These are phyloP conservation scores for Drosophila tropicalis DNA, from an alignment of 1,140 invertebrate species.

Conservation along the genomic window DNA sequence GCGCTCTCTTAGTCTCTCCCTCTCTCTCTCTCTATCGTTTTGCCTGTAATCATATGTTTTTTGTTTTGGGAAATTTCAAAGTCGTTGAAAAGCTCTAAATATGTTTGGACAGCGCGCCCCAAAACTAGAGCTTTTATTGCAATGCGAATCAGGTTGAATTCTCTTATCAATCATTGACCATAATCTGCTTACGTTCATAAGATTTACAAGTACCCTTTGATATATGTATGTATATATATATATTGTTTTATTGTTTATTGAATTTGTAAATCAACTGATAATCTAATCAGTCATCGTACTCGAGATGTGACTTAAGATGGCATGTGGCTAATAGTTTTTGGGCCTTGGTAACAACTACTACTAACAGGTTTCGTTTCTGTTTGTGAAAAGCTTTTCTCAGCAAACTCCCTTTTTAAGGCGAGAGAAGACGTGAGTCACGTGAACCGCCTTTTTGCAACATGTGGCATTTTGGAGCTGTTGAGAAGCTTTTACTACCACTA, in stretches of 20 bases:
- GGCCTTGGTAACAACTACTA: neutral
- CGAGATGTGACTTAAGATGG: neutral
- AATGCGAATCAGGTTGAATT: neutral
- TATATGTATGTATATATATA: too few species aligned
- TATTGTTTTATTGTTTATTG: neutral
- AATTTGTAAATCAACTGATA: constrained; percentile 3
- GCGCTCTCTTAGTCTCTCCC: constrained; percentile 25
- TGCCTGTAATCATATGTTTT: constrained; percentile 61
- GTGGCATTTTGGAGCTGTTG: constrained; percentile 41
- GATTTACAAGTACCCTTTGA: neutral
- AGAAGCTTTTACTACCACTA: constrained; percentile 40
- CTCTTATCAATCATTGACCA: constrained; percentile 4
- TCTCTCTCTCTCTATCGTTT: too few species aligned
- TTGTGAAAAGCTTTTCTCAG: neutral
- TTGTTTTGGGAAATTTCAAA: constrained; percentile 76
- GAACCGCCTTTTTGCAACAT: constrained; percentile 55
- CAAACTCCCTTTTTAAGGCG: neutral
- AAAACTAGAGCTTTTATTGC: neutral
- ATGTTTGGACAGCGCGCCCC: neutral
- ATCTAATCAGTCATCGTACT: neutral
- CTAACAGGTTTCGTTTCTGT: constrained; percentile 4
- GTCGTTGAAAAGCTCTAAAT: constrained; percentile 33
- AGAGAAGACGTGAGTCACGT: constrained; percentile 38
- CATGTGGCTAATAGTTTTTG: neutral
- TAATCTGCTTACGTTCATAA: too few species aligned